Conservation (phyloP, 2,797 vertebrate genomes). For the Pantherophis vulpinus region DNA sequence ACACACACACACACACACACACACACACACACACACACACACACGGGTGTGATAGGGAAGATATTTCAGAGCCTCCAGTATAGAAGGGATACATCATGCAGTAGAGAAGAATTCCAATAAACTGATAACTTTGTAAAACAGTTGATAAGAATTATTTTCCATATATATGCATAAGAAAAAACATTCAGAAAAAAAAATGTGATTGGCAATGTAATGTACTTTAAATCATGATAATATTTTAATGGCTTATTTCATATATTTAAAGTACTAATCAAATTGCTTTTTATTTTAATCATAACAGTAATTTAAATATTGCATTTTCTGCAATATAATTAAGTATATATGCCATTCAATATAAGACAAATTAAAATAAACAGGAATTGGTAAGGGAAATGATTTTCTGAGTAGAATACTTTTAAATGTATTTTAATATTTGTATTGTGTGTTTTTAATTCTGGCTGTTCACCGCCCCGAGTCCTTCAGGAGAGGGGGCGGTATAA, state of each 20-base stretch:
- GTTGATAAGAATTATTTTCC: neutral
- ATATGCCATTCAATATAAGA: neutral
- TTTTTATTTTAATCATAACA: neutral
- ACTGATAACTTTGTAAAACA: neutral
- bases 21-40: too few relatives aligned
- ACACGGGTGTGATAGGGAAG: neutral
- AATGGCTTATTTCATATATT: neutral
- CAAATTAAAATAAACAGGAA: neutral
- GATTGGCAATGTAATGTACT: neutral
- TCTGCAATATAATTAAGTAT: neutral
- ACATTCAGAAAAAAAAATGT: neutral
- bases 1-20: too few relatives aligned
- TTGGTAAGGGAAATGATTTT: neutral
- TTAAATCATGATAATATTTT: neutral
- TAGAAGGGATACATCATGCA: neutral
- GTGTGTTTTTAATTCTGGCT: too few relatives aligned
- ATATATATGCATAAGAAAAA: neutral
- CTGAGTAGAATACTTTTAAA: too few relatives aligned
- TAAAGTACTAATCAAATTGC: neutral
- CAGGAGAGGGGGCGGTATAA: too few relatives aligned
- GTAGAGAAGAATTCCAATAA: neutral
- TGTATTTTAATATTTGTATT: too few relatives aligned
- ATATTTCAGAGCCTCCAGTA: neutral
- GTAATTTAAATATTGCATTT: neutral
- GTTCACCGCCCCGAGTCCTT: too few relatives aligned